Evolutionary conservation across 2,888 invertebrate genomes (phyloP), one percentile per base, ranked within the genome.

Genomic region (Biston betularia): DNA sequence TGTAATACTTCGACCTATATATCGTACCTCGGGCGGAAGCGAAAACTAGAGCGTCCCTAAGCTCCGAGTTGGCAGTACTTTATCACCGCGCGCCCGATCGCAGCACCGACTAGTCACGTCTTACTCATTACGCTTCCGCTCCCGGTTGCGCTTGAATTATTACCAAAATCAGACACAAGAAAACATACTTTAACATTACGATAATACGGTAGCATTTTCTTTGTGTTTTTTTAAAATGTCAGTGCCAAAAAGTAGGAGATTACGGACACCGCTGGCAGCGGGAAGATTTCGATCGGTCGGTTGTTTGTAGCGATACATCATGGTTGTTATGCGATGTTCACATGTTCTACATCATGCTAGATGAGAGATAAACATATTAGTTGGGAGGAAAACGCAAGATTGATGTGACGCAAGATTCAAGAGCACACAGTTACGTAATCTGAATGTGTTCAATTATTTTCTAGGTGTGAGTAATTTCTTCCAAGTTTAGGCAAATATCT

Each of bases 61-160:
- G 58, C 58, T 53, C 64, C 12, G 49, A 58, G 48, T 64, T 49
- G 53, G 58, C 54, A 55, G 55, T 45, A 72, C 65, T 72, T 69
- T 68, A 72, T 72, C 72, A 72, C 69, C 67, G 65, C 63, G 49
- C 61, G 63, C 59, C 68, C 50, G 63, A 61, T 52, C 66, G 66
- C 62, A 44, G 44, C 59, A 49, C 54, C 59, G 68, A 49, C 68
- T 61, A 65, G 69, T 69, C 74, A 74, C 74, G 74, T 72, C 72
- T 65, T 68, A 66, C 74, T 74, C 72, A 73, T 73, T 73, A 71
- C 74, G 60, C 63, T 63, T 65, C 65, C 69, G 68, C 57, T 68
- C 53, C 69, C 68, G 68, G 66, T 63, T 61, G 66, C 60, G 66
- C 66, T 56, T 68, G 67, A 74, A 56, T 71, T 70, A 74, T 72